Percentiles rank a stretch among this genome's conserved stretches.
These are phyloP conservation scores for Artibeus jamaicensis DNA, from an alignment of 2,797 vertebrate species.

Conservation along the genomic window DNA sequence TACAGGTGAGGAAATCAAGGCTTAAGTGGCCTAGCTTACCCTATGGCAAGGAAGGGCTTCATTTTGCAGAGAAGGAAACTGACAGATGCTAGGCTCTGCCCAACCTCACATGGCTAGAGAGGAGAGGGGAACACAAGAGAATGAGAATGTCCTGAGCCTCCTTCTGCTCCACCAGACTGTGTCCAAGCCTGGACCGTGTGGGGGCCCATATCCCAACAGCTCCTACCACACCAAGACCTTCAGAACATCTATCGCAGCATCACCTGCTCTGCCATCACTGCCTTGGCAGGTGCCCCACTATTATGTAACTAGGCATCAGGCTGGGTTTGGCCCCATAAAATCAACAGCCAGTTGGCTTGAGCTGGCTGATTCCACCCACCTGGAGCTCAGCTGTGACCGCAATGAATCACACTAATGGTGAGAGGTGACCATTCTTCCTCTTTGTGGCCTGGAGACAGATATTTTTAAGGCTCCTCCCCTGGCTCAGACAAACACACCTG, in stretches of 20 bases:
- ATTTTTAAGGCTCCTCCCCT: slow-evolving; percentile 55
- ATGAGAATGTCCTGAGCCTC: background rate
- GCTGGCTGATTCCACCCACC: slow-evolving; percentile 46
- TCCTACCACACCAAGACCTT: background rate
- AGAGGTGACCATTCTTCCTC: background rate
- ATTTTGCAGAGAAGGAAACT: background rate
- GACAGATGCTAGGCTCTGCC: background rate
- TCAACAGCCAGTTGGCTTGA: slow-evolving; percentile 38
- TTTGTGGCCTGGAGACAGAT: slow-evolving; percentile 64
- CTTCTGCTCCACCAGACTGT: background rate
- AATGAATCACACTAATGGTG: slow-evolving; percentile 58
- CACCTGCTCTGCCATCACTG: background rate
- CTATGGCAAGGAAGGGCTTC: background rate
- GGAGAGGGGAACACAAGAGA: background rate
- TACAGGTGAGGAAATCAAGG: background rate
- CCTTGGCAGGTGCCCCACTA: background rate
- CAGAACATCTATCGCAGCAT: background rate
- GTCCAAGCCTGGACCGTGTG: background rate
- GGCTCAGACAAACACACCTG: slow-evolving; percentile 32
- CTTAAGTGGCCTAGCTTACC: background rate
- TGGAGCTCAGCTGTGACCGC: slow-evolving; percentile 23
- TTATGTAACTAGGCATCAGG: background rate
- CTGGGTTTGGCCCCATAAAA: background rate
- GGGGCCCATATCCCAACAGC: background rate
- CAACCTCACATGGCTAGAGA: background rate